These are phyloP conservation scores for Platycnemis pennipes DNA, from an alignment of 2,888 invertebrate genomes.

Conservation along the genomic window DNA sequence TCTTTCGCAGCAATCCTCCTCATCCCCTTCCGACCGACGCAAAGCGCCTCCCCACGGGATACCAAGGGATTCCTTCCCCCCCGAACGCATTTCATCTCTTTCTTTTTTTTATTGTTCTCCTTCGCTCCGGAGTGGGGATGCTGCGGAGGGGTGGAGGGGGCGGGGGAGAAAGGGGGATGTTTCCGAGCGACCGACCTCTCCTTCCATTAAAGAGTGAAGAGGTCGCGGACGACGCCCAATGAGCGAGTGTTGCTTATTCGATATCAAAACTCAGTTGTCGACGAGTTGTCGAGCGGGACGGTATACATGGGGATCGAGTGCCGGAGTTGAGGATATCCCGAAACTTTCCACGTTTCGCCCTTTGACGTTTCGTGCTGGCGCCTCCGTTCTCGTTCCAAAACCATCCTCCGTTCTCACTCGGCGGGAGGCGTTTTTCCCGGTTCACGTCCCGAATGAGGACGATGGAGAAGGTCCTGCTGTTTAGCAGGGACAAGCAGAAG, in stretches of 20 bases:
- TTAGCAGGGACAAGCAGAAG: background rate
- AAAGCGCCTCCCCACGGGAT: background rate
- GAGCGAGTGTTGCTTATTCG: background rate
- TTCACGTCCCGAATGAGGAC: conserved; percentile 4
- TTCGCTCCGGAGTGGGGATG: background rate
- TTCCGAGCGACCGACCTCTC: background rate
- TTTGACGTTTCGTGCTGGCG: background rate
- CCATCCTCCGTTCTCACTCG: background rate
- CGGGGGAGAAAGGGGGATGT: background rate
- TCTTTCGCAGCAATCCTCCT: background rate
- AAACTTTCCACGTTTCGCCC: background rate
- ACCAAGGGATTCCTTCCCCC: background rate
- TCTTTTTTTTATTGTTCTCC: background rate
- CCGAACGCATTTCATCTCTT: background rate
- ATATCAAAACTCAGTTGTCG: background rate
- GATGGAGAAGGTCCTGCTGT: conserved; percentile 25
- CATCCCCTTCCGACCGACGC: background rate
- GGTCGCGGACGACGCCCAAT: background rate
- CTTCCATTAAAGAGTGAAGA: background rate
- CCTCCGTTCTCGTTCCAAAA: background rate
- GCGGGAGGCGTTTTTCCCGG: background rate
- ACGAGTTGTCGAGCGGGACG: background rate
- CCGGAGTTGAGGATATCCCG: too few species aligned
- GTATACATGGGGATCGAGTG: background rate
- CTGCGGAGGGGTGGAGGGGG: background rate